Conservation (phyloP, 2,797 vertebrate genomes). For the Lacerta viridis region DNA sequence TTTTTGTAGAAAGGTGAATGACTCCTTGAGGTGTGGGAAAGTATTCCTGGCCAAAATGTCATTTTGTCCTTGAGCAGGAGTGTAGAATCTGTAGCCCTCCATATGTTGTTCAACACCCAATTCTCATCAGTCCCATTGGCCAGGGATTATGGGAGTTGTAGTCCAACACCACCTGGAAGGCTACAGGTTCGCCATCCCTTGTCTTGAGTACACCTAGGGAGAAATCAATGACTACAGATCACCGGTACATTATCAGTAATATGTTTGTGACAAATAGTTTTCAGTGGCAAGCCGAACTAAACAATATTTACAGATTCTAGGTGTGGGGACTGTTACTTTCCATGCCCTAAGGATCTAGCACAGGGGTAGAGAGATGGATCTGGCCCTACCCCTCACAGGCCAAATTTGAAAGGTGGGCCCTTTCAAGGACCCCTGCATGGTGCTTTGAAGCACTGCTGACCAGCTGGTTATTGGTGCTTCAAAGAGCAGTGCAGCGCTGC, state of each 20-base stretch:
- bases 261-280: neutral
- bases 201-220: too few relatives aligned
- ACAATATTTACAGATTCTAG: neutral
- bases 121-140: neutral
- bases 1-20: neutral
- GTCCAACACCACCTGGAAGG: neutral
- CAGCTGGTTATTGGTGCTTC: too few relatives aligned
- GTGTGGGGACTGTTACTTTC: too few relatives aligned
- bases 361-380: too few relatives aligned
- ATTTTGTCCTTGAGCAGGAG: too few relatives aligned
- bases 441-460: too few relatives aligned
- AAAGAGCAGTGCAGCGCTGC: too few relatives aligned
- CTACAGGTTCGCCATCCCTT: neutral
- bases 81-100: neutral
- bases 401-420: too few relatives aligned
- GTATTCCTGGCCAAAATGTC: neutral
- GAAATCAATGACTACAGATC: neutral
- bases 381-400: too few relatives aligned
- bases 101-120: neutral
- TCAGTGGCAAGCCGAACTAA: too few relatives aligned
- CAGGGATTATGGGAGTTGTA: neutral
- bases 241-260: neutral
- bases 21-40: neutral
- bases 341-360: neutral
- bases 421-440: too few relatives aligned